Evolutionary conservation across 1,140 invertebrate species (phyloP).

Genomic region (Drosophila arawakana): DNA sequence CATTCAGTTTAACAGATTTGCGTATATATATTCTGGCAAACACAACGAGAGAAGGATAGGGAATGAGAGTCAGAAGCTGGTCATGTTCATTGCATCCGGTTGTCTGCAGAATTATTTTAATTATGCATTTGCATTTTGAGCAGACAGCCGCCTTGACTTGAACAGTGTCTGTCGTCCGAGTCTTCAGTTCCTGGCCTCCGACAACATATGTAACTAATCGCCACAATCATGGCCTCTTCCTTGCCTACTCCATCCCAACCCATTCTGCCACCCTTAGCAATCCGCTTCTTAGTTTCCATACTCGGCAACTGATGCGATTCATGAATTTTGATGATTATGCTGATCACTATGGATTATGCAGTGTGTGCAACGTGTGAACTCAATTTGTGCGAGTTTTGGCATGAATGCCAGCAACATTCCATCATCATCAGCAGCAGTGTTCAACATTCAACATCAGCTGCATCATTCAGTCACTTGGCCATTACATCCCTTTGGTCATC

Average conservation of each 20-base stretch:
- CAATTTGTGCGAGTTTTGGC: constrained; percentile 55
- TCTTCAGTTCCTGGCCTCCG: constrained; percentile 15
- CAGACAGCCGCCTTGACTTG: constrained; percentile 40
- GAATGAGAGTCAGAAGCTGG: constrained; percentile 8
- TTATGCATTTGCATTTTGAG: constrained; percentile 60
- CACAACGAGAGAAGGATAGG: background rate
- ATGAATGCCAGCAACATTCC: constrained; percentile 8
- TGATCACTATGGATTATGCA: constrained; percentile 62
- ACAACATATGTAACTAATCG: constrained; percentile 67
- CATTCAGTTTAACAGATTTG: constrained; percentile 4
- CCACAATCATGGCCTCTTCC: constrained; percentile 25
- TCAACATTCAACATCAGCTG: constrained; percentile 26
- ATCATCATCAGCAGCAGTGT: constrained; percentile 35
- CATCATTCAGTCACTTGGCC: constrained; percentile 40
- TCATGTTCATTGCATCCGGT: constrained; percentile 56
- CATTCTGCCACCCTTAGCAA: background rate
- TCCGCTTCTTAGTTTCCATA: background rate
- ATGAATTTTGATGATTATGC: constrained; percentile 76
- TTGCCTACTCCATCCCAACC: background rate
- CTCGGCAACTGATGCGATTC: constrained; percentile 43
- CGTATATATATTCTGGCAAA: constrained; percentile 9
- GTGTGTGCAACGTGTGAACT: constrained; percentile 67
- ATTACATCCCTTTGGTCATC: constrained; percentile 36
- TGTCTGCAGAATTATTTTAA: constrained; percentile 65
- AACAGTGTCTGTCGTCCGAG: background rate